Evolutionary conservation across 1,140 invertebrate species (phyloP).

Genomic region (Leptonema lineaticorne): DNA sequence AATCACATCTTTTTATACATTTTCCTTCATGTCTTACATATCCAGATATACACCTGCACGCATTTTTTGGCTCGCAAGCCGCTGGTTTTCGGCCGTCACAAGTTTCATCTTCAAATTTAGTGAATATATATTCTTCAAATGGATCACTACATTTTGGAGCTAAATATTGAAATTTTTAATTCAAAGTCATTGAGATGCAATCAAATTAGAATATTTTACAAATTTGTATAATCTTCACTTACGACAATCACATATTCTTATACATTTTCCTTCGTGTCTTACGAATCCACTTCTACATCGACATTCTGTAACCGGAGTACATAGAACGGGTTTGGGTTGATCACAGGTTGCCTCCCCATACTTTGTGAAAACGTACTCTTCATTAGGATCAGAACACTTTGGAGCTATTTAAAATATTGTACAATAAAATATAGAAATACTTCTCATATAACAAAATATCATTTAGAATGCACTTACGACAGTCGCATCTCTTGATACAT

Average conservation of each 20-base stretch:
- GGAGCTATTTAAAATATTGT: not conserved
- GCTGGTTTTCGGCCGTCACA: constrained; percentile 11
- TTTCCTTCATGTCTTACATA: constrained; percentile 3
- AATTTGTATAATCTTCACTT: too few species aligned
- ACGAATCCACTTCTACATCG: constrained; percentile 7
- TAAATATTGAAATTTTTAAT: not conserved
- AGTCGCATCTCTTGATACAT: not conserved
- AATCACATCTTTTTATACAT: not conserved
- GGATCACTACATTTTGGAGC: not conserved
- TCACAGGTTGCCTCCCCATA: constrained; percentile 7
- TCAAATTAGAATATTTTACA: too few species aligned
- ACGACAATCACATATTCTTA: not conserved
- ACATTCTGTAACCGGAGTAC: constrained; percentile 3
- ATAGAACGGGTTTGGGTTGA: not conserved
- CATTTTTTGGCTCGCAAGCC: not conserved
- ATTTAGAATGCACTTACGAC: constrained; percentile 12
- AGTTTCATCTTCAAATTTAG: not conserved
- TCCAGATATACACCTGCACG: constrained; percentile 13
- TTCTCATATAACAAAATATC: not conserved
- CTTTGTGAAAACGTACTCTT: not conserved
- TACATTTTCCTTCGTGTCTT: not conserved
- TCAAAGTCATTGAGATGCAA: not conserved
- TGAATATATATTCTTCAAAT: constrained; percentile 20
- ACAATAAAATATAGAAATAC: constrained; percentile 9
- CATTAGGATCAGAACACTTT: constrained; percentile 3